Conservation (phyloP, 2,113 vertebrate genomes). For the Bucco capensis region DNA sequence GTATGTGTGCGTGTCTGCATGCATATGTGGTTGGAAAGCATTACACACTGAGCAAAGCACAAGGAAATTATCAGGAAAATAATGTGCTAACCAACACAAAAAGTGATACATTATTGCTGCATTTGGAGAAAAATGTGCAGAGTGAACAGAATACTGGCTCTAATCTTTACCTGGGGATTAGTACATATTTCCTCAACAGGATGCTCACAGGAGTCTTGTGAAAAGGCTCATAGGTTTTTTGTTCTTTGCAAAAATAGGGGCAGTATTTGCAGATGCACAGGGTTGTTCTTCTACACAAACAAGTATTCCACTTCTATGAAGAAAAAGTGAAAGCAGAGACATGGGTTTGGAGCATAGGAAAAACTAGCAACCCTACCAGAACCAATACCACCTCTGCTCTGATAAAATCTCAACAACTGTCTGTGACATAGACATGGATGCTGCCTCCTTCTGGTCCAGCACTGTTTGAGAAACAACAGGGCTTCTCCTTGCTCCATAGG, state of each 20-base stretch:
- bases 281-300: not conserved
- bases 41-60: not conserved
- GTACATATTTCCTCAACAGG: not conserved
- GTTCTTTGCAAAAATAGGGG: not conserved
- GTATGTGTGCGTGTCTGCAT: no score
- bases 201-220: not conserved
- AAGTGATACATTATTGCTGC: not conserved
- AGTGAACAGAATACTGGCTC: not conserved
- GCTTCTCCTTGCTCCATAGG: not conserved
- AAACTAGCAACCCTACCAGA: not conserved
- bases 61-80: not conserved
- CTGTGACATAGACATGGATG: not conserved
- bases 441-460: not conserved
- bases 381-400: not conserved
- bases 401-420: not conserved
- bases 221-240: not conserved
- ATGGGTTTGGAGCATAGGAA: not conserved
- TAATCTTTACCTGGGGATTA: not conserved
- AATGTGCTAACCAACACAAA: not conserved
- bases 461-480: not conserved
- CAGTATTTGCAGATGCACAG: not conserved
- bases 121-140: not conserved
- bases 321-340: not conserved
- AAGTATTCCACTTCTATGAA: not conserved
- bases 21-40: not conserved